Evolutionary conservation across 2,797 vertebrate genomes (phyloP).

Genomic region (Catharus ustulatus): DNA sequence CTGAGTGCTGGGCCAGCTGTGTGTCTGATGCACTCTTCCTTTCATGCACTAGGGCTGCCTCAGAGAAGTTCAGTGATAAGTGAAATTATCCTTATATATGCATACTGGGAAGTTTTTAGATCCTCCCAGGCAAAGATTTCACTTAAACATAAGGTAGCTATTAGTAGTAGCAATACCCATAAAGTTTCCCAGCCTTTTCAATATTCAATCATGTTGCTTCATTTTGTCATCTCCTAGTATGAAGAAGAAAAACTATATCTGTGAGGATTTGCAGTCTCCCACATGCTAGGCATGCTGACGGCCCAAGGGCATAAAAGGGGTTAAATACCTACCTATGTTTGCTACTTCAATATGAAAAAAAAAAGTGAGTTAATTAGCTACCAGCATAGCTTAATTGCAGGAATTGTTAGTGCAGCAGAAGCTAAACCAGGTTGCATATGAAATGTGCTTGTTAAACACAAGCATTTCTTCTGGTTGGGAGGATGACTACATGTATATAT

Average conservation of each 20-base stretch:
- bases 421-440: conserved; percentile 30
- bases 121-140: conserved; percentile 50
- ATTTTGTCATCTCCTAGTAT: conserved; percentile 13
- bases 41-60: background rate
- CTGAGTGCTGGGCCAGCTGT: background rate
- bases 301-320: background rate
- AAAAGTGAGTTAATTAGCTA: conserved; percentile 15
- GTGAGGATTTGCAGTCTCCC: background rate
- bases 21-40: background rate
- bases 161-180: conserved; percentile 46
- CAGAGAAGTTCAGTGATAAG: conserved; percentile 4
- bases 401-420: conserved; percentile 41
- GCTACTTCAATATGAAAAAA: background rate
- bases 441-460: conserved; percentile 41
- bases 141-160: conserved; percentile 58
- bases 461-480: conserved; percentile 28
- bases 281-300: background rate
- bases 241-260: conserved; percentile 8
- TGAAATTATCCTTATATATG: conserved; percentile 16
- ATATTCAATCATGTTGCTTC: conserved; percentile 19
- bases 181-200: conserved; percentile 47
- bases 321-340: conserved; percentile 29
- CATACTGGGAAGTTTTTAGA: conserved; percentile 42
- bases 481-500: background rate
- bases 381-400: conserved; percentile 31